Percentiles rank a stretch among this genome's conserved stretches.
phyloP scores from a whole-genome alignment of 2,113 vertebrate species.

The Salvelinus alpinus region DNA sequence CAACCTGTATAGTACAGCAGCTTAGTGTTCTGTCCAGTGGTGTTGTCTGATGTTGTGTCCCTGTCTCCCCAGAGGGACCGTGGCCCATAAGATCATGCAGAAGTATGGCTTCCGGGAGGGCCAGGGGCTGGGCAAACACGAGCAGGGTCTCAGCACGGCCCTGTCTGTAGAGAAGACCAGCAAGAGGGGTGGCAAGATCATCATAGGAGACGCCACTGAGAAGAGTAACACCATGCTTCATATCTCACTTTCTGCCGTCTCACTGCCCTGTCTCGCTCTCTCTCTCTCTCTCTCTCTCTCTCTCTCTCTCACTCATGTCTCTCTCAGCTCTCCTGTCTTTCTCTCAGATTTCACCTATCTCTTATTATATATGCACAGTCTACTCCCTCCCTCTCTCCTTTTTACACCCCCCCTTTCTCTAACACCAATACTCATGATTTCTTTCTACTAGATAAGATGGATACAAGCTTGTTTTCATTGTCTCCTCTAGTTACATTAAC shows the following conservation, averaged over 20 bases:
- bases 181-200: slow-evolving; percentile 97
- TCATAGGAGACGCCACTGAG: slow-evolving; percentile 87
- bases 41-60: neutral
- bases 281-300: neutral
- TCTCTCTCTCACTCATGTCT: neutral
- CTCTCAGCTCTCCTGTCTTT: neutral
- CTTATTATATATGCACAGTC: neutral
- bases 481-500: neutral
- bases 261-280: neutral
- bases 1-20: neutral
- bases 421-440: neutral
- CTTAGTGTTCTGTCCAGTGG: neutral
- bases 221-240: slow-evolving; percentile 76
- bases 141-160: slow-evolving; percentile 94
- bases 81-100: slow-evolving; percentile 99
- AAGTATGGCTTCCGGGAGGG: slow-evolving; percentile 98
- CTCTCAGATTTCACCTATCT: neutral
- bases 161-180: slow-evolving; percentile 97
- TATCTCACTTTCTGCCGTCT: neutral
- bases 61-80: slow-evolving; percentile 82
- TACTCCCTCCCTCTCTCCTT: neutral
- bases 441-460: neutral
- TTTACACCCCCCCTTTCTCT: neutral
- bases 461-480: neutral
- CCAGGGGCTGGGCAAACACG: slow-evolving; percentile 94